Base-by-base conservation (phyloP, 2,888 invertebrate species). In the Tuberolachnus salignus region DNA sequence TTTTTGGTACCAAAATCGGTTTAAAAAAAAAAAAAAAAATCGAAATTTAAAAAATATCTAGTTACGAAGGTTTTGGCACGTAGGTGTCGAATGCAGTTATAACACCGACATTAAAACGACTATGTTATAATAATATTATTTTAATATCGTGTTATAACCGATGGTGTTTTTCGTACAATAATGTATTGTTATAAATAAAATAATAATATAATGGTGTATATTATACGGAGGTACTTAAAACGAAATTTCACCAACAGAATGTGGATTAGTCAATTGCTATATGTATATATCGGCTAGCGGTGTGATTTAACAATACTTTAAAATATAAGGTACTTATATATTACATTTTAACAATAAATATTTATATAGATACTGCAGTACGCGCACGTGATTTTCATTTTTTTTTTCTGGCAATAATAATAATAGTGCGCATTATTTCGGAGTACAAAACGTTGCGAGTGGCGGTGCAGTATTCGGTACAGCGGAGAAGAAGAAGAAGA, bases 221-320 rank as follows among this genome's bases (percentile, higher is more conserved):
- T 26, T 13, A 42, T 59, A 26, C 16, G 9, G 14, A 34, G 3
- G 23, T 34, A 51, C 34, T 34, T 21, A 26, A 16, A 34, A 49
- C 42, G 6, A 34, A 70, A 42, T 73, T 73, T 63, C 51, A 63
- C 73, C 21, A 11, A 21, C 21, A 21, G 1, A 63, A 63, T 63
- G 42, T 13, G 34, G 23, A 71, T 46, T 23, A 6, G 21, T 70
- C 34, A 49, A 63, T 49, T 42, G 16, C n/a, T 66, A 1, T 23
- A 57, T n/a, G n/a, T 53, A 9, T 19, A 8, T n/a, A 53, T 21
- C 8, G 13, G 6, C n/a, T 14, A 1, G 51, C 51, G 16, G 16
- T 1, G 51, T 16, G 51, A 16, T 51, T 51, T 4, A 51, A 51
- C n/a, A 34, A 6, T 49, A 11, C 16, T 49, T 49, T 16, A 11